phyloP scores from a whole-genome alignment of 2,797 vertebrate genomes.

The Rhinella marina region DNA sequence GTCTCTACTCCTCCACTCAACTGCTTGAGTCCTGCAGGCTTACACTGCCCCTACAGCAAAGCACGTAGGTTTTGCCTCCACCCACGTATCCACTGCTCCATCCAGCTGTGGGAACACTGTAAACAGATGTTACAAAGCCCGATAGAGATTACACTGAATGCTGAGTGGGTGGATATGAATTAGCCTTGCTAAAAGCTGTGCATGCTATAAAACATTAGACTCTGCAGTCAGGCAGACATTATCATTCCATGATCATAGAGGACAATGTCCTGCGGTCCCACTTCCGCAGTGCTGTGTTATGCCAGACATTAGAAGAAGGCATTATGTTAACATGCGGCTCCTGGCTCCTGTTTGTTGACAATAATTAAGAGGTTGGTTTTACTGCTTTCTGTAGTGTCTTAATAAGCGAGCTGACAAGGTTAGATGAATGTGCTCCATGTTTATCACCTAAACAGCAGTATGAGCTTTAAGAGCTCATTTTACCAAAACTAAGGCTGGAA shows the following conservation, averaged over 20 bases:
- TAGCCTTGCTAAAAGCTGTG: background rate
- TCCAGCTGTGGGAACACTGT: conserved; percentile 29
- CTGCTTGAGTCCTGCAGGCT: background rate
- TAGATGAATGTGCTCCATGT: conserved; percentile 16
- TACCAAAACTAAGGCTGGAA: conserved; percentile 26
- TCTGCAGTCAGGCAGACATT: background rate
- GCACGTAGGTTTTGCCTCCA: background rate
- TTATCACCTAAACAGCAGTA: conserved; percentile 25
- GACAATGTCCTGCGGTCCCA: background rate
- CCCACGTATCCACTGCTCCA: conserved; percentile 7
- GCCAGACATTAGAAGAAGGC: background rate
- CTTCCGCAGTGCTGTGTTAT: background rate
- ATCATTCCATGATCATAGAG: background rate
- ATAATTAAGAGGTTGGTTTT: conserved; percentile 25
- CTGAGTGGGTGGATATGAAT: conserved; percentile 28
- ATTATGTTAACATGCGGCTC: conserved; percentile 17
- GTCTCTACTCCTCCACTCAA: background rate
- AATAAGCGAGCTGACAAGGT: conserved; percentile 22
- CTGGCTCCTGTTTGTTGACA: conserved; percentile 16
- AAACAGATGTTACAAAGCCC: conserved; percentile 27
- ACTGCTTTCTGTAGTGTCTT: conserved; percentile 13
- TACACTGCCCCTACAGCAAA: background rate
- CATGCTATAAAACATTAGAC: background rate
- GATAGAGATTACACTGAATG: background rate
- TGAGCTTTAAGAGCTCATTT: conserved; percentile 25